Percentiles rank a stretch among this genome's conserved stretches.
phyloP scores from a whole-genome alignment of 1,140 invertebrate species.

The Camponotus pennsylvanicus region DNA sequence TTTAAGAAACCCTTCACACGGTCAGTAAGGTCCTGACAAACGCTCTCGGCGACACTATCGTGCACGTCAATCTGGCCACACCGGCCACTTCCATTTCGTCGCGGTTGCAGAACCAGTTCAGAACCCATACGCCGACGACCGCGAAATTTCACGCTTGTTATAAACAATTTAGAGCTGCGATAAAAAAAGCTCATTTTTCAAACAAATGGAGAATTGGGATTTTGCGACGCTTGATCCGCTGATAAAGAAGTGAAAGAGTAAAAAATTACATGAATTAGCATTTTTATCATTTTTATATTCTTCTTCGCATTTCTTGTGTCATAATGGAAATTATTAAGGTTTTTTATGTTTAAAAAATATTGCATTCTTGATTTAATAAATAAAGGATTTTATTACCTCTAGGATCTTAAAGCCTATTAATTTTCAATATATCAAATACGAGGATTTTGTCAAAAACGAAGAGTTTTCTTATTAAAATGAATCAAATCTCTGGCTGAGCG shows the following conservation, averaged over 20 bases:
- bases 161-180: constrained; percentile 50
- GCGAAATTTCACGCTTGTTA: constrained; percentile 63
- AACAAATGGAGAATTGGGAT: constrained; percentile 25
- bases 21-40: constrained; percentile 52
- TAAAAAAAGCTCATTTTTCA: constrained; percentile 37
- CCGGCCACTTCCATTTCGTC: constrained; percentile 58
- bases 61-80: constrained; percentile 53
- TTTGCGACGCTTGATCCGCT: constrained; percentile 16
- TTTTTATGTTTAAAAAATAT: not conserved
- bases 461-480: constrained; percentile 18
- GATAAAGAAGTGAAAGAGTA: not conserved
- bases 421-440: not conserved
- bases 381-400: no score
- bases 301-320: not conserved
- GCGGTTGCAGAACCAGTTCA: constrained; percentile 48
- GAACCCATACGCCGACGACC: not conserved
- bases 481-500: constrained; percentile 22
- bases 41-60: constrained; percentile 58
- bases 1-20: constrained; percentile 56
- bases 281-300: constrained; percentile 29
- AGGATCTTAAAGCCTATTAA: not conserved
- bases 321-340: not conserved
- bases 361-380: not conserved
- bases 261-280: not conserved
- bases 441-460: not conserved